These are phyloP conservation scores for Anolis carolinensis DNA, from an alignment of 2,113 vertebrate genomes.

Conservation along the genomic window DNA sequence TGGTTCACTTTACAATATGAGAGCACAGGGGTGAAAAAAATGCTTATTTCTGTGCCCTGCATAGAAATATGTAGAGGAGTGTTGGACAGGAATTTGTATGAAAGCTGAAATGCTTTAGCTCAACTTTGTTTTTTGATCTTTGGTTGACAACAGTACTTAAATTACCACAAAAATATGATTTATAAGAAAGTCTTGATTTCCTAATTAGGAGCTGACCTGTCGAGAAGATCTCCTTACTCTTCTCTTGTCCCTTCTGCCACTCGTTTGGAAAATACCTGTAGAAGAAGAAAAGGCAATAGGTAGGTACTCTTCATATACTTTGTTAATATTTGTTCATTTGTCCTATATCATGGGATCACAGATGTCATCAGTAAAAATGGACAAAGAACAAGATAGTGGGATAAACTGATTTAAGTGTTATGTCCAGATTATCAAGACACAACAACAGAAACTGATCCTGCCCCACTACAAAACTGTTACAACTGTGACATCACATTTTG, in stretches of 20 bases:
- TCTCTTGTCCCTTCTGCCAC: conserved; percentile 90
- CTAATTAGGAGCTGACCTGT: conserved; percentile 90
- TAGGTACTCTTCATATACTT: conserved; percentile 56
- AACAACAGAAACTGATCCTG: too few relatives aligned
- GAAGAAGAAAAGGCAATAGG: conserved; percentile 91
- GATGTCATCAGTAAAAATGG: too few relatives aligned
- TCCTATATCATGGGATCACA: too few relatives aligned
- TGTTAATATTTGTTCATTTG: too few relatives aligned
- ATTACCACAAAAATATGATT: neutral
- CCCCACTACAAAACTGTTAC: too few relatives aligned
- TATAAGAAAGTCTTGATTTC: conserved; percentile 42
- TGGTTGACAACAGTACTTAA: neutral
- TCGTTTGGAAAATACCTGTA: conserved; percentile 98
- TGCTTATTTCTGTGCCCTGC: neutral
- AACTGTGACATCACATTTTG: too few relatives aligned
- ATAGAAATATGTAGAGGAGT: neutral
- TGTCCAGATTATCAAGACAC: too few relatives aligned
- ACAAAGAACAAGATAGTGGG: too few relatives aligned
- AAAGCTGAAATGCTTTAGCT: neutral
- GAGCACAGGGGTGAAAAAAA: neutral
- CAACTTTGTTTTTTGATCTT: neutral
- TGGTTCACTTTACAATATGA: too few relatives aligned
- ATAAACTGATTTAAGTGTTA: too few relatives aligned
- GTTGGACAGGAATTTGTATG: neutral
- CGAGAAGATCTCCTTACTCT: conserved; percentile 95